Base-by-base conservation (phyloP, 2,888 invertebrate genomes). In the Tipula vernalis region DNA sequence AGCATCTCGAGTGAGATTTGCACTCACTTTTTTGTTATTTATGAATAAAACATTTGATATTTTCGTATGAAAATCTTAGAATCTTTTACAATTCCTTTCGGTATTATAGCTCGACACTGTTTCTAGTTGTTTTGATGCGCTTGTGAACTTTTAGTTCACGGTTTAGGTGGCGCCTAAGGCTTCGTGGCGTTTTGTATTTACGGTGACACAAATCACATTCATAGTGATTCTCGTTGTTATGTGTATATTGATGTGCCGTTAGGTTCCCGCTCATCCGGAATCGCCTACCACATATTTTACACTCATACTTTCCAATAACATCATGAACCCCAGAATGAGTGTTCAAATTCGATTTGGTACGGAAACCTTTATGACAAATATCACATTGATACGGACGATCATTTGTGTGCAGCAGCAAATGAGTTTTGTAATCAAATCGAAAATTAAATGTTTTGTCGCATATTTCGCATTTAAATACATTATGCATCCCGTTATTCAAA, bases 221-320 rank as follows among this genome's bases (percentile, higher is more conserved):
- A 41, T 90, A 89, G 71, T 87, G 87, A 86, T 89, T 89, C 36
- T 85, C 84, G 0, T 88, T 89, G 4, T 89, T 89, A 88, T 90
- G 90, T 5, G 89, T 89, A 15, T 89, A 89, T 0, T 89, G 88
- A 87, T 90, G 90, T 84, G 89, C 88, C 71, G 89, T 89, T 87
- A 90, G 88, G 86, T 90, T 90, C 41, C 89, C 89, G 83, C 89
- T 88, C 18, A 89, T 88, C 5, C 89, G 88, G 87, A 89, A 90
- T 57, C 88, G 87, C 86, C 89, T 90, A 71, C 89, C 89, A 86
- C 90, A 90, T 87, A 90, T 87, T 87, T 90, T 89, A 87, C 90
- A 90, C 36, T 88, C 88, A 85, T 89, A 89, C 2, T 88, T 89
- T 0, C 90, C 88, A 47, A 89, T 88, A 86, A 89, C 89, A 0